Conservation (phyloP, 1,140 invertebrate genomes). For the Drosophila tristis region DNA sequence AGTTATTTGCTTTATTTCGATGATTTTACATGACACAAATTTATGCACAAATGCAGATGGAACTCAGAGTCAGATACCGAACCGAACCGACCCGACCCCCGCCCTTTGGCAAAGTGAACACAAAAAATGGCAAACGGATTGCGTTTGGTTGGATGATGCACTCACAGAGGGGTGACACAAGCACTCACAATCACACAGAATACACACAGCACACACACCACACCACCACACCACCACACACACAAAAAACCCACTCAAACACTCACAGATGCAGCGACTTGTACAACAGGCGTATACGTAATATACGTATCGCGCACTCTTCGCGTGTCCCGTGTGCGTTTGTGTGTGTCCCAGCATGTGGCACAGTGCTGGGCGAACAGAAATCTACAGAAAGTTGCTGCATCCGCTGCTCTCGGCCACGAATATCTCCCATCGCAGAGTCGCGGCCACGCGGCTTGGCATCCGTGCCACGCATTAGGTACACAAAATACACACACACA, state of each 20-base stretch:
- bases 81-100: not conserved
- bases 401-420: not conserved
- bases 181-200: not conserved
- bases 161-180: slow-evolving; percentile 23
- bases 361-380: slow-evolving; percentile 61
- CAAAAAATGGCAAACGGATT: slow-evolving; percentile 1
- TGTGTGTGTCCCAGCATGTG: slow-evolving; percentile 65
- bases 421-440: slow-evolving; percentile 6
- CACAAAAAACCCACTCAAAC: too few relatives aligned
- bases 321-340: slow-evolving; percentile 33
- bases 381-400: slow-evolving; percentile 39
- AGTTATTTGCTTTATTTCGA: slow-evolving; percentile 79
- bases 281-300: slow-evolving; percentile 44
- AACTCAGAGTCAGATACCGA: slow-evolving; percentile 15
- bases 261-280: not conserved
- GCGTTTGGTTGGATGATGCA: slow-evolving; percentile 25
- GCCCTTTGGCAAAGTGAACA: slow-evolving; percentile 11
- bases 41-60: slow-evolving; percentile 67
- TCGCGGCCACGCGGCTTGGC: slow-evolving; percentile 25
- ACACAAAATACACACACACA: slow-evolving; percentile 22
- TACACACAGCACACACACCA: not conserved
- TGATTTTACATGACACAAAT: slow-evolving; percentile 79
- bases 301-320: slow-evolving; percentile 6
- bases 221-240: too few relatives aligned
- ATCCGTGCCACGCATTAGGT: slow-evolving; percentile 52